phyloP scores from a whole-genome alignment of 1,140 invertebrate genomes.

The Stegodyphus mimosarum region DNA sequence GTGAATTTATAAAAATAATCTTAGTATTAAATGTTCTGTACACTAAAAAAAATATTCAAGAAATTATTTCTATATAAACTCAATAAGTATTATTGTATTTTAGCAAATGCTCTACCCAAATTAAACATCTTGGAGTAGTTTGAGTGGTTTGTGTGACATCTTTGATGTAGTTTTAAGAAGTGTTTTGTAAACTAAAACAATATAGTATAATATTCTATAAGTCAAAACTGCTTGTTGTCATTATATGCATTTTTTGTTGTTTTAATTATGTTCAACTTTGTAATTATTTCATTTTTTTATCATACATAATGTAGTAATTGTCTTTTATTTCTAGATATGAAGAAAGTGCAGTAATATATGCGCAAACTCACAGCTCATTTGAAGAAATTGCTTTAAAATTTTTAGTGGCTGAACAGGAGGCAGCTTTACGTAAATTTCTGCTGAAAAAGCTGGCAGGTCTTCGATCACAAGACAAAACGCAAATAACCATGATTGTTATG shows the following conservation, averaged over 20 bases:
- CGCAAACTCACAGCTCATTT: slow-evolving; percentile 90
- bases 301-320: neutral
- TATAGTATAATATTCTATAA: no score
- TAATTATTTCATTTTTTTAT: neutral
- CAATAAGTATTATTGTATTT: no score
- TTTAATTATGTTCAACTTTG: neutral
- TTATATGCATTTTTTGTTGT: neutral
- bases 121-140: no score
- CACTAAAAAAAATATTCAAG: no score
- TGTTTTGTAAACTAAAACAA: no score
- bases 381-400: slow-evolving; percentile 95
- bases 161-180: no score
- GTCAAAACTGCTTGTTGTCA: neutral
- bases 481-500: slow-evolving; percentile 90
- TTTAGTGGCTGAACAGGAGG: slow-evolving; percentile 82
- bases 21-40: no score
- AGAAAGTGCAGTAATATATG: slow-evolving; percentile 87
- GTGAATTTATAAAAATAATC: no score
- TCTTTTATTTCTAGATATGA: slow-evolving; percentile 73
- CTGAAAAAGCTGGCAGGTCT: slow-evolving; percentile 71
- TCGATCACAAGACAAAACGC: slow-evolving; percentile 72
- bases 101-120: no score
- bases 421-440: slow-evolving; percentile 88
- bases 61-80: no score
- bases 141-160: no score